Percentiles rank a stretch among this genome's conserved stretches.
phyloP scores from a whole-genome alignment of 2,113 vertebrate species.

The Macrotus californicus region DNA sequence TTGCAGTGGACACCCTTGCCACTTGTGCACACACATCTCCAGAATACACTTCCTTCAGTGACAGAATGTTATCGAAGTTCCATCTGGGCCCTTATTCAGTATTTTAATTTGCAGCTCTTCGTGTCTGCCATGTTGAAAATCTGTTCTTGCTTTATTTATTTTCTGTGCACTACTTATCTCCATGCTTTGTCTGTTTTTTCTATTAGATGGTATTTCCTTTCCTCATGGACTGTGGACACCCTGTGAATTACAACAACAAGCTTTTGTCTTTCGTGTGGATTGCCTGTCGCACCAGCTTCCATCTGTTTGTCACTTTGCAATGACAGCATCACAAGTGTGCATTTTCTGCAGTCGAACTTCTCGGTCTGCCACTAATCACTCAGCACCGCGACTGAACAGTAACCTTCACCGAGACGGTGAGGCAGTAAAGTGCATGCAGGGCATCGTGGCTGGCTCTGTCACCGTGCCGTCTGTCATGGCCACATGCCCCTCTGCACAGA shows the following conservation, averaged over 20 bases:
- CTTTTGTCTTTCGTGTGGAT: background rate
- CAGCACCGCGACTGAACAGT: background rate
- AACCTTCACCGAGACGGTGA: background rate
- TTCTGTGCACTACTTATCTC: background rate
- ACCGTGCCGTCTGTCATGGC: accelerated
- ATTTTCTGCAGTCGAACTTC: background rate
- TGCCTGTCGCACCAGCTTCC: background rate
- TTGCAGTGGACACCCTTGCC: background rate
- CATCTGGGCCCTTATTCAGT: background rate
- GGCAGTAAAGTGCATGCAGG: background rate
- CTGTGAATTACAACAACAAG: background rate
- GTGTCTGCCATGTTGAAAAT: background rate
- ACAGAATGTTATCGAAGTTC: background rate
- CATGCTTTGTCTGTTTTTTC: background rate
- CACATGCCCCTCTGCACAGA: background rate
- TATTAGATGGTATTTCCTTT: background rate
- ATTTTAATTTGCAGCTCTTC: background rate
- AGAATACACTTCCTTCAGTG: background rate
- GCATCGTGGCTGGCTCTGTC: background rate
- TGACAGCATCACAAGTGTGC: background rate
- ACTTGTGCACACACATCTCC: background rate
- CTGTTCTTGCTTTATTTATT: background rate
- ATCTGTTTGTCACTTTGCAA: background rate
- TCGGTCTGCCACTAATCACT: background rate
- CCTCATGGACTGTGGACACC: background rate